Base-by-base conservation (phyloP, 1,140 invertebrate genomes). In the Papilio xuthus region DNA sequence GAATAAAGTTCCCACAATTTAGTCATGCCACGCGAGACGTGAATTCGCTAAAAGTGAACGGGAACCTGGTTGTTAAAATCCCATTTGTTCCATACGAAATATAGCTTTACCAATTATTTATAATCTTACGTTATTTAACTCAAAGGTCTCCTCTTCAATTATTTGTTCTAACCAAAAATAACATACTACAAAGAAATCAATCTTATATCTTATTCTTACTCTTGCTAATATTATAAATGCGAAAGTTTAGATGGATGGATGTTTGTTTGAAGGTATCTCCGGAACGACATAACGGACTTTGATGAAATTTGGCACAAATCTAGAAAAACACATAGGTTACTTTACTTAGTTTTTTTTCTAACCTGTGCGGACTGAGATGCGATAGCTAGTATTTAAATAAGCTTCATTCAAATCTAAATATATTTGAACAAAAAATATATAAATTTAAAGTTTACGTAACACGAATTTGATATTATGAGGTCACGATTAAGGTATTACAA, bases 401-500 rank as follows among this genome's bases (percentile, higher is more conserved):
- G 4, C 32, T 37, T 37, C 47, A 10, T 9, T 23, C 7, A 13
- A 28, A 60, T 60, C 9, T 37, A 37, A 37, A 37, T 37, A 7
- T 37, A 37, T 37, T 37, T 37, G 32, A 23, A 56, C 6, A 23
- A 20, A 20, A 56, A 56, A 56, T 13, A 60, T 60, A 60, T 60
- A 60, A 60, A 67, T 60, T 15, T 26, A 60, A 67, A 67, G 2
- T 67, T 67, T 67, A 67, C 60, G 26, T 67, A 67, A 67, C 60
- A 67, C 69, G 69, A 70, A 70, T 2, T 41, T 42, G 69, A 2
- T 41, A 42, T 70, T 42, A 42, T 70, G 37, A 70, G 28, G 42
- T 44, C 71, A 73, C 42, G 71, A 73, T 44, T 47, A 47, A 26
- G 28, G 41, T 72, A 72, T 72, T 72, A 72, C 20, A 72, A 72